Conservation (phyloP, 2,113 vertebrate genomes). For the Equus przewalskii region DNA sequence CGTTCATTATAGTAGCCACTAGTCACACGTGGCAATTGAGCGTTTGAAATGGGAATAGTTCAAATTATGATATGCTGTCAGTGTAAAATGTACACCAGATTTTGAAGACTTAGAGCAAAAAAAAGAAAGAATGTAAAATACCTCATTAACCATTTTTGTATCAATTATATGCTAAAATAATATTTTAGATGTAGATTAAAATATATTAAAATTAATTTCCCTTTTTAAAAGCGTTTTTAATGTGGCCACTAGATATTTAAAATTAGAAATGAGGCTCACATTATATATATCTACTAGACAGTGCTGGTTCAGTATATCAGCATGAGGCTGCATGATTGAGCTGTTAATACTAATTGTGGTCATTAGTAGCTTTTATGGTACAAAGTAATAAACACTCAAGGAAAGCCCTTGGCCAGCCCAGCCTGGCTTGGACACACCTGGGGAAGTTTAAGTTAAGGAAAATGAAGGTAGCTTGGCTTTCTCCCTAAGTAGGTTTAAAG, state of each 20-base stretch:
- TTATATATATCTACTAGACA: accelerated
- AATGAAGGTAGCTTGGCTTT: neutral
- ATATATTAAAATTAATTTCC: neutral
- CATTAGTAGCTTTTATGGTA: neutral
- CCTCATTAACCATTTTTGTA: neutral
- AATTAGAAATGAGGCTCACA: neutral
- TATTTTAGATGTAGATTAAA: neutral
- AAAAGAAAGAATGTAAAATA: neutral
- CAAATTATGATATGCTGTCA: neutral
- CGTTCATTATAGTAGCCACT: accelerated
- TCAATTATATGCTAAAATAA: neutral
- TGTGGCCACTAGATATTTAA: neutral
- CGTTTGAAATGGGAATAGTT: neutral
- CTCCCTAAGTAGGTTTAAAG: neutral
- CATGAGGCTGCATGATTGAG: accelerated
- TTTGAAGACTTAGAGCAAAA: neutral
- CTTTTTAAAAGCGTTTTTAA: neutral
- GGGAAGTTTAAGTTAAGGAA: neutral
- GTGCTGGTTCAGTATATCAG: neutral
- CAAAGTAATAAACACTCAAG: neutral
- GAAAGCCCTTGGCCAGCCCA: neutral
- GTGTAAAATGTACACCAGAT: neutral
- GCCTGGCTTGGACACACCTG: neutral
- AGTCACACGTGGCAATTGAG: accelerated
- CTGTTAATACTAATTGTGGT: neutral